Conservation (phyloP, 2,797 vertebrate species). For the Oceanodroma leucorhoa region DNA sequence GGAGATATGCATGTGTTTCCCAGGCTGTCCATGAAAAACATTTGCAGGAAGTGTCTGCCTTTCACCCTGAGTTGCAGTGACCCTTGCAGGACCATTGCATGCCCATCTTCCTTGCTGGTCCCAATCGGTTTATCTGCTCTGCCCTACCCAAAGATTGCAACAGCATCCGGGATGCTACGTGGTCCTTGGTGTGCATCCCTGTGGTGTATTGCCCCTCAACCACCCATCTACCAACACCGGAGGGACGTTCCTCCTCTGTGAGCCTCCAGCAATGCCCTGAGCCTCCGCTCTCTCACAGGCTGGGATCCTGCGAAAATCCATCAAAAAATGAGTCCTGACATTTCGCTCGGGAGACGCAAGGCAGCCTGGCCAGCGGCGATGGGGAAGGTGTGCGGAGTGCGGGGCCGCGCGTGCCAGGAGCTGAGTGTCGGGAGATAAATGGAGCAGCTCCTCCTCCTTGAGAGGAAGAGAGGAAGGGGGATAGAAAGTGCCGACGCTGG, state of each 20-base stretch:
- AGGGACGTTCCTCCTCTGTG: neutral
- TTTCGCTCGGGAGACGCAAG: rapidly evolving
- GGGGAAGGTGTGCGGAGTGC: neutral
- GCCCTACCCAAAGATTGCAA: neutral
- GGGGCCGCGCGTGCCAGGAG: neutral
- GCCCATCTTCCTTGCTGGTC: neutral
- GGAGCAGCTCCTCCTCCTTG: neutral
- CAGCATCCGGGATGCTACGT: rapidly evolving
- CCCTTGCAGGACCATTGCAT: neutral
- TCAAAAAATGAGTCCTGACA: rapidly evolving
- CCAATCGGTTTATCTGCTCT: too few species aligned
- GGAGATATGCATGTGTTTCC: neutral
- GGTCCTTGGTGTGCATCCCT: neutral
- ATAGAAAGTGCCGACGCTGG: neutral
- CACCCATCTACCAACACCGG: neutral
- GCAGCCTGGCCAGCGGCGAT: neutral
- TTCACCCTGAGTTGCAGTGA: neutral
- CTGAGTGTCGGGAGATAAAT: neutral
- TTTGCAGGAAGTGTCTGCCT: neutral
- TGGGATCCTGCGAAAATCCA: neutral
- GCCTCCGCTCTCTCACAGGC: neutral
- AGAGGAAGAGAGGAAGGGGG: neutral
- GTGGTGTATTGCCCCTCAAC: neutral
- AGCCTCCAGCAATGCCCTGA: neutral
- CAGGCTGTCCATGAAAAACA: neutral